Conservation (phyloP, 2,797 vertebrate species). For the Decapterus maruadsi region DNA sequence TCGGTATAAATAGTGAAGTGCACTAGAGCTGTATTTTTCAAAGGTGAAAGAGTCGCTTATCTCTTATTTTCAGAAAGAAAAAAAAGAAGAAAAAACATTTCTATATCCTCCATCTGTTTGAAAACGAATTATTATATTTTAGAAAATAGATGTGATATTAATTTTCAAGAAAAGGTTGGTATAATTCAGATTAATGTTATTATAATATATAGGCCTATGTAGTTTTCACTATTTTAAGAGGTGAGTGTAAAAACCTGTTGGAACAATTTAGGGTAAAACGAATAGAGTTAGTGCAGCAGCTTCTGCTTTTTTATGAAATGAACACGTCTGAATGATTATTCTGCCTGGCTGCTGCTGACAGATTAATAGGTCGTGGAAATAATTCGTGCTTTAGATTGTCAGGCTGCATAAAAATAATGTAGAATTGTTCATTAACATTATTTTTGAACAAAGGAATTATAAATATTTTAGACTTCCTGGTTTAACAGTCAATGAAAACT, state of each 20-base stretch:
- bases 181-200: neutral
- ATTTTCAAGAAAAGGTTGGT: neutral
- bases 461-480: neutral
- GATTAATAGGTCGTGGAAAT: neutral
- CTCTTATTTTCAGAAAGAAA: neutral
- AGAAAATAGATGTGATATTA: neutral
- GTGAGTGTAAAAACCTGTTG: neutral
- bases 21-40: slow-evolving; percentile 29
- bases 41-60: neutral
- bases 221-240: neutral
- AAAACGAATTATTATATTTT: neutral
- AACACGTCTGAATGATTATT: neutral
- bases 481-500: no score
- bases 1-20: slow-evolving; percentile 54
- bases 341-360: neutral
- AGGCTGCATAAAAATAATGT: neutral
- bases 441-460: neutral
- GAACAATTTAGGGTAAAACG: neutral
- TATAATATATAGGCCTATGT: neutral
- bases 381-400: neutral
- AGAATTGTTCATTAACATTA: neutral
- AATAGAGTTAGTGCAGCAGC: neutral
- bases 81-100: neutral
- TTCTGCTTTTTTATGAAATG: neutral
- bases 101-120: neutral